Base-by-base conservation (phyloP, 2,113 vertebrate species). In the Campylomormyrus numenius region DNA sequence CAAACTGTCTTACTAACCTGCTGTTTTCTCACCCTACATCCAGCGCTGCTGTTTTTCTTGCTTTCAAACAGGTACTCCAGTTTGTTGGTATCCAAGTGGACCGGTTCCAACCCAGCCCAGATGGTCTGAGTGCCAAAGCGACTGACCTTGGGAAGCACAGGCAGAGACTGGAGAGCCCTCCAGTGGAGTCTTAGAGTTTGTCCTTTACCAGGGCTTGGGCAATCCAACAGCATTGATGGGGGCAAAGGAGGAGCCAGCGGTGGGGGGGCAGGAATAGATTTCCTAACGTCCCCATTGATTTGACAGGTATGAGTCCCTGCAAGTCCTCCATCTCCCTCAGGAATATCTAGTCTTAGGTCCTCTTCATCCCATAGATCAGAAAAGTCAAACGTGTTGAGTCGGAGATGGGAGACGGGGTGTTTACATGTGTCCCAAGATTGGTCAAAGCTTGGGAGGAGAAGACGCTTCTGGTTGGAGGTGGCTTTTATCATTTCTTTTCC, bases 331-430 rank as follows among this genome's bases (percentile, higher is more conserved):
- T 95, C 93, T 4, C 95, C 94, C 45, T 95, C 95, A 9, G 53
- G 53, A 5, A 91, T 86, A 88, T 94, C 92, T 62, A 86, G 31
- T 13, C 90, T 92, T 5, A 92, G 89, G 87, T 94, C 96, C 48
- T 96, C 96, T 19, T 96, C 96, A 48, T 96, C 96, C 94, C 95
- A 96, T n/a, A 96, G 93, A 89, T 96, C 96, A 0, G 96, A 95
- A 90, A 96, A 96, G 58, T 96, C 96, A 80, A 96, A 93, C 35
- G 94, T 88, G 91, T 95, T 92, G 19, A 96, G 94, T 84, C 92
- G 92, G 21, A 96, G 95, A 42, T 11, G 90, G 5, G 92, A 90
- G 4, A 92, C 74, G 0, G 90, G 93, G 66, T 92, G 92, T 0
- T 93, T 66, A 53, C 93, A 89, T 0, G 91, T 91, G 49, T 84